These are phyloP conservation scores for Chloropsis hardwickii DNA, from an alignment of 2,113 vertebrate species.

Conservation along the genomic window DNA sequence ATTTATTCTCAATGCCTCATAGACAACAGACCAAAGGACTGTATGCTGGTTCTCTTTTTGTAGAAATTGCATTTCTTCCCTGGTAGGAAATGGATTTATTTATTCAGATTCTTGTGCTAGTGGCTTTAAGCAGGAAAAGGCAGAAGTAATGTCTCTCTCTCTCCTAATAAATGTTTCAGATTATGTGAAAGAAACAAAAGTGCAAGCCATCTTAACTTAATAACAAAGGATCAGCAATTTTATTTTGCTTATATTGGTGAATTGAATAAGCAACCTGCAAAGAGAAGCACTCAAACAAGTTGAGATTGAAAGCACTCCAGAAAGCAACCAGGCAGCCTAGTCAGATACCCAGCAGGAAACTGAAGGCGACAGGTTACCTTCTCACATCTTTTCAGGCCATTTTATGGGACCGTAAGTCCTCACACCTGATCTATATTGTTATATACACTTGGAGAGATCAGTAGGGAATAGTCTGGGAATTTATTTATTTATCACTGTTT, in stretches of 20 bases:
- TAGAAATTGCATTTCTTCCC: neutral
- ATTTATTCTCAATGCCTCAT: neutral
- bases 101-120: neutral
- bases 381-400: conserved; percentile 20
- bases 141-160: neutral
- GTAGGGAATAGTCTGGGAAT: conserved; percentile 28
- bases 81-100: neutral
- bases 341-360: conserved; percentile 16
- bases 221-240: conserved; percentile 19
- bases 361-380: conserved; percentile 16
- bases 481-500: conserved; percentile 48
- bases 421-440: conserved; percentile 50
- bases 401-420: conserved; percentile 40
- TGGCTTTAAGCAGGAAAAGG: neutral
- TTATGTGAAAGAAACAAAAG: neutral
- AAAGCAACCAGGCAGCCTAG: conserved; percentile 1
- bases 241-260: conserved; percentile 23
- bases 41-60: neutral
- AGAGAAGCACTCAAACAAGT: conserved; percentile 32
- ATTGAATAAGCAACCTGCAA: conserved; percentile 47
- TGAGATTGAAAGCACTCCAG: conserved; percentile 44
- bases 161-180: neutral
- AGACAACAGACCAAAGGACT: neutral
- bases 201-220: conserved; percentile 6
- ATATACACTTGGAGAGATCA: conserved; percentile 35